A percentile compares a stretch with the other conserved stretches of the same genome.
Conservation (phyloP, 2,888 invertebrate species). For the Leptinotarsa rubiginosa region DNA sequence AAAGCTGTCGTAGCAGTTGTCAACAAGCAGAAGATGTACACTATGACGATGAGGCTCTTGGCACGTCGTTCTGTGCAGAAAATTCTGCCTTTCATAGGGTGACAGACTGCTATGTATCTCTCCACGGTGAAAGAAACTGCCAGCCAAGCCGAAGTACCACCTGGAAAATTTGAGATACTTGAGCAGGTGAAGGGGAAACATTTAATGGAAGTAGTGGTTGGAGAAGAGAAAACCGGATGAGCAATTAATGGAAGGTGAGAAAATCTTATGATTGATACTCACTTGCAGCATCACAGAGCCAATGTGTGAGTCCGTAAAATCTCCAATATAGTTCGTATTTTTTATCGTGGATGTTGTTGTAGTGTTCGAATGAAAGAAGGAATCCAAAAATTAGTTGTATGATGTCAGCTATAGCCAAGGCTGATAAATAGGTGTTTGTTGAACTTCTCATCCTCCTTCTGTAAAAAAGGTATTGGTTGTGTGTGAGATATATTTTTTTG, state of each 20-base stretch:
- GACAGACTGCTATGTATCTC: slow-evolving; percentile 80
- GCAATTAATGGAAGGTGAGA: neutral
- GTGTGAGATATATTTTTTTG: too few relatives aligned
- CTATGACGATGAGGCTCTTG: slow-evolving; percentile 72
- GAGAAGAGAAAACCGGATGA: too few relatives aligned
- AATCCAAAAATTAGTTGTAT: slow-evolving; percentile 76
- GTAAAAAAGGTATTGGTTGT: slow-evolving; percentile 42
- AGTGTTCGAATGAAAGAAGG: slow-evolving; percentile 73
- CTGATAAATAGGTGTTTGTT: slow-evolving; percentile 80
- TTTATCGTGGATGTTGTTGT: slow-evolving; percentile 69
- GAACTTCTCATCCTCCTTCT: slow-evolving; percentile 79
- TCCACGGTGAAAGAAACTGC: slow-evolving; percentile 82
- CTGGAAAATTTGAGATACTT: slow-evolving; percentile 56
- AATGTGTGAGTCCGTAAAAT: slow-evolving; percentile 71
- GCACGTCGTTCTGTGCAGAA: slow-evolving; percentile 79
- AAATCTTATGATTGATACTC: slow-evolving; percentile 61
- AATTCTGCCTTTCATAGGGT: slow-evolving; percentile 78
- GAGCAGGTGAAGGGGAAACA: too few relatives aligned
- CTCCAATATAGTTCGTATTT: slow-evolving; percentile 71
- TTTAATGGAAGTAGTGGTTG: too few relatives aligned
- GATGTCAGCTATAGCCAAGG: slow-evolving; percentile 78
- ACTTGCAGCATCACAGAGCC: slow-evolving; percentile 77
- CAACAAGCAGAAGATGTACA: slow-evolving; percentile 72
- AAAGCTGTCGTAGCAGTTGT: slow-evolving; percentile 76
- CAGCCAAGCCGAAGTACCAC: slow-evolving; percentile 79